Conservation (phyloP, 2,113 vertebrate species). For the Paedocypris sp. region DNA sequence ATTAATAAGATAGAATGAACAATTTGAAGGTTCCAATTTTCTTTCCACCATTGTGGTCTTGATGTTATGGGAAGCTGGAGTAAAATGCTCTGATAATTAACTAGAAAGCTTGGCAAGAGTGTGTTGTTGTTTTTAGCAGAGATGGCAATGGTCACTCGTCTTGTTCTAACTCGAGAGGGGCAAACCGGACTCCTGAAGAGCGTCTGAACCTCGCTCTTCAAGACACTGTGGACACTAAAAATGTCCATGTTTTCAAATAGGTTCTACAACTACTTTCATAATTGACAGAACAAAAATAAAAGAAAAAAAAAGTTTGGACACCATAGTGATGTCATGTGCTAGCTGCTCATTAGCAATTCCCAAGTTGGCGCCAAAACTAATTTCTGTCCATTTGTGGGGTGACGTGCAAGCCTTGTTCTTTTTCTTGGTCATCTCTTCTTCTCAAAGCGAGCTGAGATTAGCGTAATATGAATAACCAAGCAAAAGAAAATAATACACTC, state of each 20-base stretch:
- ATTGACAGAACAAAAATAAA: slow-evolving; percentile 39
- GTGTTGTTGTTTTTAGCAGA: slow-evolving; percentile 52
- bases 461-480: slow-evolving; percentile 17
- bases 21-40: too few relatives aligned
- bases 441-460: slow-evolving; percentile 31
- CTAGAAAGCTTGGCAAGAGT: slow-evolving; percentile 53
- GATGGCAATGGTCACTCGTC: slow-evolving; percentile 54
- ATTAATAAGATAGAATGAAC: too few relatives aligned
- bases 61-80: slow-evolving; percentile 57
- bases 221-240: too few relatives aligned
- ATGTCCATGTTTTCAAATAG: too few relatives aligned
- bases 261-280: too few relatives aligned
- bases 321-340: slow-evolving; percentile 53
- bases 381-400: slow-evolving; percentile 44
- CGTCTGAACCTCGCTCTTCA: too few relatives aligned
- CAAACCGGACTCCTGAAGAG: too few relatives aligned
- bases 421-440: slow-evolving; percentile 3
- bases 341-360: slow-evolving; percentile 54
- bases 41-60: slow-evolving; percentile 43
- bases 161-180: slow-evolving; percentile 48
- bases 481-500: slow-evolving; percentile 19
- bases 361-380: slow-evolving; percentile 47
- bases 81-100: slow-evolving; percentile 62
- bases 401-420: slow-evolving; percentile 39
- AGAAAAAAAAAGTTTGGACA: slow-evolving; percentile 55